A percentile compares a stretch with the other conserved stretches of the same genome.
These are phyloP conservation scores for Camponotus vicinus DNA, from an alignment of 1,140 invertebrate genomes.

Conservation along the genomic window DNA sequence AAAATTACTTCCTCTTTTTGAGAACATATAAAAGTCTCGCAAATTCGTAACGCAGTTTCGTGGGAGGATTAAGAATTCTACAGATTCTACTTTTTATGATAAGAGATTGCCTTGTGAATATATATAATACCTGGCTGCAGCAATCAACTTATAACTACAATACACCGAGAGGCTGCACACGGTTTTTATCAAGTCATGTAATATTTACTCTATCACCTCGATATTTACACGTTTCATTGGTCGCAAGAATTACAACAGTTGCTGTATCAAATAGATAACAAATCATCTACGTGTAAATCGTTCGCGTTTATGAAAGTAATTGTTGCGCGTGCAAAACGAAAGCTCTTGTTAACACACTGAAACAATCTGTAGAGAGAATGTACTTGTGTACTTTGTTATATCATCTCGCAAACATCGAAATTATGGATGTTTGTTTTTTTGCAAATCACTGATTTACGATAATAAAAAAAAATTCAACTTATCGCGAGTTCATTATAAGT, in stretches of 20 bases:
- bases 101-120: no score
- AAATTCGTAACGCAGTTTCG: no score
- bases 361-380: not conserved
- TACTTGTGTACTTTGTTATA: not conserved
- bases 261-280: conserved; percentile 10
- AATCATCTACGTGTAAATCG: not conserved
- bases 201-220: not conserved
- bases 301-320: not conserved
- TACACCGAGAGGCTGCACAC: not conserved
- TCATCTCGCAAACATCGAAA: not conserved
- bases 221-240: conserved; percentile 63
- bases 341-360: not conserved
- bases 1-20: no score
- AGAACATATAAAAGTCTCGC: no score
- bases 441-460: not conserved
- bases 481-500: not conserved
- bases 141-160: no score
- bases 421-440: not conserved
- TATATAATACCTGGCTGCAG: no score
- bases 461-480: not conserved
- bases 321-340: not conserved
- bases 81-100: no score
- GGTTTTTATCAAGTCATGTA: not conserved
- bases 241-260: conserved; percentile 7
- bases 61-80: no score